Conservation (phyloP, 2,113 vertebrate species). For the Casuarius casuarius region DNA sequence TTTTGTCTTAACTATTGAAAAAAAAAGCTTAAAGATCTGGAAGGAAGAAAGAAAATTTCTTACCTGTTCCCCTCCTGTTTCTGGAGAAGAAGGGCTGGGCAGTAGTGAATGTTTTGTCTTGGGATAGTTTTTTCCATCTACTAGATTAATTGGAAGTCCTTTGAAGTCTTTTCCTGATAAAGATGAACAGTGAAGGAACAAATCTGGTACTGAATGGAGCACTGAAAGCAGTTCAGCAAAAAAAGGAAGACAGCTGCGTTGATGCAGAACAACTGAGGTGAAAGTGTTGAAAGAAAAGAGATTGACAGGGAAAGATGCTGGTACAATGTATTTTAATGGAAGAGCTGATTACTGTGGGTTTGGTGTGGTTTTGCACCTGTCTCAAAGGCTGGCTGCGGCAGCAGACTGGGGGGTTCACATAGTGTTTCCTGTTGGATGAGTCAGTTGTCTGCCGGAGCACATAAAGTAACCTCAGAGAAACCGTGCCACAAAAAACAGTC, state of each 20-base stretch:
- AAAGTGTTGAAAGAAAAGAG: background rate
- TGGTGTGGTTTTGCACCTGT: background rate
- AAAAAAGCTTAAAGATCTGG: background rate
- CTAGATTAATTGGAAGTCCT: background rate
- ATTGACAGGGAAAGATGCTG: fast-evolving
- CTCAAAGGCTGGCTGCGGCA: background rate
- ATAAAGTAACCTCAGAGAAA: background rate
- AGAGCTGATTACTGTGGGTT: background rate
- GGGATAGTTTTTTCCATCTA: background rate
- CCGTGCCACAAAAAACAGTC: fast-evolving
- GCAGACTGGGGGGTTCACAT: background rate
- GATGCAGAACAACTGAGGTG: background rate
- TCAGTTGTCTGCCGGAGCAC: background rate
- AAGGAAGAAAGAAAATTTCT: background rate
- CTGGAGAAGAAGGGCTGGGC: background rate
- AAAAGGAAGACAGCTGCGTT: background rate
- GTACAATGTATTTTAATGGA: fast-evolving
- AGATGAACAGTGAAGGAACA: background rate
- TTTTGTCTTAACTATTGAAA: fast-evolving
- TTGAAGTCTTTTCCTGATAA: background rate
- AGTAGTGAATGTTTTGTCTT: fast-evolving
- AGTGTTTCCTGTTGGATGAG: background rate
- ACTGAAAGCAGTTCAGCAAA: fast-evolving
- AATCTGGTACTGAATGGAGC: background rate
- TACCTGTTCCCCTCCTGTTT: background rate